Conservation (phyloP, 2,113 vertebrate genomes). For the Mastomys natalensis region DNA sequence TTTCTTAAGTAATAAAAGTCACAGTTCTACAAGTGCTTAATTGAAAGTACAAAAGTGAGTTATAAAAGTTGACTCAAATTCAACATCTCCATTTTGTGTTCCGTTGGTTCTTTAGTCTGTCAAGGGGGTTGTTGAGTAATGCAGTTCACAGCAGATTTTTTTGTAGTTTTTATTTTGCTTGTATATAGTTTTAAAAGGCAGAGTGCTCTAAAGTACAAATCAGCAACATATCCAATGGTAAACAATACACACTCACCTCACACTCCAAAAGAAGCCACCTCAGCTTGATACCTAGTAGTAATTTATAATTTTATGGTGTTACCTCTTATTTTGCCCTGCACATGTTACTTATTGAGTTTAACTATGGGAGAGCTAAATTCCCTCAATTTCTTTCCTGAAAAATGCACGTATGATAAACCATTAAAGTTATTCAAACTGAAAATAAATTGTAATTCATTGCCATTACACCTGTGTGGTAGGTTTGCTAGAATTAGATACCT, state of each 20-base stretch:
- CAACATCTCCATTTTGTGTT: neutral
- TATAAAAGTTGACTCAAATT: conserved; percentile 14
- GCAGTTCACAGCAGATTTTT: neutral
- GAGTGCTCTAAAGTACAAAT: neutral
- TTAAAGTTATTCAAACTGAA: neutral
- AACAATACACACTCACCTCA: neutral
- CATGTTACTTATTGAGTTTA: neutral
- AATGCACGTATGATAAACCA: neutral
- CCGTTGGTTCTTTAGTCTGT: neutral
- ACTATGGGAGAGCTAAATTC: neutral
- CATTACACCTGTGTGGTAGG: neutral
- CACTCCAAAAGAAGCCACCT: neutral
- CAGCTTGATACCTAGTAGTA: neutral
- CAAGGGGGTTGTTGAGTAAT: neutral
- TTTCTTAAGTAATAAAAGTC: conserved; percentile 43
- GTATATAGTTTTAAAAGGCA: neutral
- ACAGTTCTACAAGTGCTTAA: neutral
- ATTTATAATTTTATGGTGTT: neutral
- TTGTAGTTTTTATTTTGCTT: neutral
- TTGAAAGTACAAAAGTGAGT: neutral
- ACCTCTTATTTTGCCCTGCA: neutral
- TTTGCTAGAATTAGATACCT: neutral
- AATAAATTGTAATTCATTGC: neutral
- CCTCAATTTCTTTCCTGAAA: neutral
- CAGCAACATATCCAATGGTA: neutral